A percentile compares a stretch with the other conserved stretches of the same genome.
These are phyloP conservation scores for Periophthalmus magnuspinnatus DNA, from an alignment of 2,797 vertebrate species.

Conservation along the genomic window DNA sequence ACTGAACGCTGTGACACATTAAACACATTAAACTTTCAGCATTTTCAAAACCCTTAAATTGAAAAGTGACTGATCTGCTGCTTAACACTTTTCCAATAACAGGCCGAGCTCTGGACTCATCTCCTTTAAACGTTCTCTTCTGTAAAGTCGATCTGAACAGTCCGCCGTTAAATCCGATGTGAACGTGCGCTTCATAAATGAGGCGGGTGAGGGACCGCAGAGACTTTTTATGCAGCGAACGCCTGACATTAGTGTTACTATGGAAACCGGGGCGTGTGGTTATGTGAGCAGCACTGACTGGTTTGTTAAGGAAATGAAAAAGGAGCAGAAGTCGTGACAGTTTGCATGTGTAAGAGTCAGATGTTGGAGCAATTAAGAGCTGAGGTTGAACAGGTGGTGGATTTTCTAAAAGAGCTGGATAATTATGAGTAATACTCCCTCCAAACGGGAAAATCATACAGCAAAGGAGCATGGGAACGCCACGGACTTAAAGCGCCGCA, in stretches of 20 bases:
- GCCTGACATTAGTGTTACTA: slow-evolving; percentile 63
- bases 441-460: slow-evolving; percentile 17
- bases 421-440: slow-evolving; percentile 44
- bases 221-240: slow-evolving; percentile 54
- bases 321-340: slow-evolving; percentile 8
- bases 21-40: too few species aligned
- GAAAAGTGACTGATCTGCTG: too few species aligned
- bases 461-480: slow-evolving; percentile 21
- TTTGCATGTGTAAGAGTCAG: slow-evolving; percentile 16
- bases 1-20: too few species aligned
- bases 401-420: slow-evolving; percentile 31
- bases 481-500: too few species aligned
- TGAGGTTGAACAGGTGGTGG: slow-evolving; percentile 23
- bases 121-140: too few species aligned
- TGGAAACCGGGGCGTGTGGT: slow-evolving; percentile 61
- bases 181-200: slow-evolving; percentile 55
- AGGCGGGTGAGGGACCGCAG: slow-evolving; percentile 49
- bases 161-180: slow-evolving; percentile 58
- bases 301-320: slow-evolving; percentile 36
- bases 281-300: slow-evolving; percentile 58
- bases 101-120: too few species aligned
- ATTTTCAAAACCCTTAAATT: too few species aligned
- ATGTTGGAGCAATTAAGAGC: slow-evolving; percentile 36
- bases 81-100: too few species aligned
- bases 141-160: slow-evolving; percentile 63